phyloP scores from a whole-genome alignment of 2,113 vertebrate genomes.

The Athene noctua region DNA sequence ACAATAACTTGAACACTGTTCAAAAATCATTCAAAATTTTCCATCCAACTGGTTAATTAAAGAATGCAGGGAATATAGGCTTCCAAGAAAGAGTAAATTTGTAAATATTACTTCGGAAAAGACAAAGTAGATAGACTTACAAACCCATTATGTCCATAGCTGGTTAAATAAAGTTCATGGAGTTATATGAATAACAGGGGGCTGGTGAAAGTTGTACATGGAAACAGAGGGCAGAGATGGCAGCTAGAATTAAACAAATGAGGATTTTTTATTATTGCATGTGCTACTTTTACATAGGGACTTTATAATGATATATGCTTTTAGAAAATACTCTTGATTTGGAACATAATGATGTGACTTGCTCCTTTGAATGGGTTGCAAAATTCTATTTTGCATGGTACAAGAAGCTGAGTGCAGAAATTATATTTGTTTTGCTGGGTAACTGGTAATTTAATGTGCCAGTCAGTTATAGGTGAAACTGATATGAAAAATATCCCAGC shows the following conservation, averaged over 20 bases:
- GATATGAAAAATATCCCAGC: background rate
- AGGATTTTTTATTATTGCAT: background rate
- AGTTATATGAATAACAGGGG: background rate
- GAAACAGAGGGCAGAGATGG: background rate
- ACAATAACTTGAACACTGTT: background rate
- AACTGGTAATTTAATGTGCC: background rate
- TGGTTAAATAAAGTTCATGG: background rate
- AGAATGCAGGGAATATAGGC: background rate
- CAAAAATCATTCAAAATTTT: background rate
- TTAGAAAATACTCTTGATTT: background rate
- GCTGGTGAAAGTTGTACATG: fast-evolving
- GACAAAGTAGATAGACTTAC: background rate
- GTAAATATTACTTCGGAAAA: background rate
- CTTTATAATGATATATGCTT: background rate
- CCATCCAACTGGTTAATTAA: background rate
- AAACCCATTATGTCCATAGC: background rate
- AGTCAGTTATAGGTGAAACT: background rate
- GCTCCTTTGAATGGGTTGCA: background rate
- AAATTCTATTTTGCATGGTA: background rate
- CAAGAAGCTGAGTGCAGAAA: background rate
- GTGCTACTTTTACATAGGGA: background rate
- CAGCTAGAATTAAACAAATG: background rate
- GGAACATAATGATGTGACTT: background rate
- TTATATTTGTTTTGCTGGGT: background rate
- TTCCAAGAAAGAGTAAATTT: background rate